These are phyloP conservation scores for Meliscaeva auricollis DNA, from an alignment of 2,888 invertebrate genomes.

Conservation along the genomic window DNA sequence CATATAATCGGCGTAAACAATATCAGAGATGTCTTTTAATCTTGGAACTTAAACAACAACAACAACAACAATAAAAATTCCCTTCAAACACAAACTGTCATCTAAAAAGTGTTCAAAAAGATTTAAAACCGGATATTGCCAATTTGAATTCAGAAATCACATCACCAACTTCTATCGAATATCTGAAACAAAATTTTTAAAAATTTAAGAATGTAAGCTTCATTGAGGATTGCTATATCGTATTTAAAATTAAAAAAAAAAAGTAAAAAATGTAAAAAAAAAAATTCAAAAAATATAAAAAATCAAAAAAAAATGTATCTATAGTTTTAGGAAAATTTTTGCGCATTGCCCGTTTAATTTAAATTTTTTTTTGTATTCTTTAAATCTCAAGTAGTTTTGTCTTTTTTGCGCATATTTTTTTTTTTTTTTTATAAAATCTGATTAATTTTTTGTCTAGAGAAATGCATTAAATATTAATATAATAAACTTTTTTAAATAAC, in stretches of 20 bases:
- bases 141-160: slow-evolving; percentile 50
- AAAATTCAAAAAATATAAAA: slow-evolving; percentile 70
- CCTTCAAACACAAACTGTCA: slow-evolving; percentile 54
- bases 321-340: slow-evolving; percentile 58
- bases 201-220: slow-evolving; percentile 70
- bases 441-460: slow-evolving; percentile 12
- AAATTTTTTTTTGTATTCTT: slow-evolving; percentile 61
- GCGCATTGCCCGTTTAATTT: slow-evolving; percentile 59
- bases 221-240: slow-evolving; percentile 81
- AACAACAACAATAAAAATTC: slow-evolving; percentile 5
- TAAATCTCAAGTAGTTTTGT: slow-evolving; percentile 52
- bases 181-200: slow-evolving; percentile 45
- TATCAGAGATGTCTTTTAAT: slow-evolving; percentile 47
- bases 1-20: slow-evolving; percentile 20
- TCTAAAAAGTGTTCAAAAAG: slow-evolving; percentile 64
- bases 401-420: slow-evolving; percentile 31
- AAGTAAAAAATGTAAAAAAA: slow-evolving; percentile 75
- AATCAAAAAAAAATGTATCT: slow-evolving; percentile 55
- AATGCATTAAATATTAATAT: slow-evolving; percentile 9
- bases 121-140: slow-evolving; percentile 54
- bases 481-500: neutral
- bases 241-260: slow-evolving; percentile 79
- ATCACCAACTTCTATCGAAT: slow-evolving; percentile 50
- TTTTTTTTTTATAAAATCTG: slow-evolving; percentile 26
- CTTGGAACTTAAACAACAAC: slow-evolving; percentile 55